phyloP scores from a whole-genome alignment of 2,888 invertebrate genomes.

The Cerceris ruficornis region DNA sequence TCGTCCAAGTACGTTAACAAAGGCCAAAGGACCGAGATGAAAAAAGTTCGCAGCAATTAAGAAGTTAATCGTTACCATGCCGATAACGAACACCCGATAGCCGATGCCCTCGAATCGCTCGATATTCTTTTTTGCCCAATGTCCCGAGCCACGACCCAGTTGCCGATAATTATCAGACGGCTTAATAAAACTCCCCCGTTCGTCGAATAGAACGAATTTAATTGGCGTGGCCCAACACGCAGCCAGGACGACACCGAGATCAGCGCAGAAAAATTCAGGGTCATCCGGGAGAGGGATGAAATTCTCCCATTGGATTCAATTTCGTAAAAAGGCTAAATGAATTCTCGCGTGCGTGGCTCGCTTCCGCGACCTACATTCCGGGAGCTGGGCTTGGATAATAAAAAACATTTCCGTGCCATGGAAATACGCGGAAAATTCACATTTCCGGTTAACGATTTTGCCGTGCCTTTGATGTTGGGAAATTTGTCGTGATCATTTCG shows the following conservation, averaged over 20 bases:
- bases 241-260: neutral
- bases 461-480: too few relatives aligned
- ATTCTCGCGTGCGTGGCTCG: neutral
- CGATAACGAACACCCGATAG: constrained; percentile 62
- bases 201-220: constrained; percentile 51
- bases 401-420: neutral
- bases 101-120: constrained; percentile 58
- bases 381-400: neutral
- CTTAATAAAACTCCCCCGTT: constrained; percentile 65
- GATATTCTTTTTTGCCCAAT: constrained; percentile 60
- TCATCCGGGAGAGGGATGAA: constrained; percentile 11
- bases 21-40: constrained; percentile 47
- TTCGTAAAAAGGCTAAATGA: constrained; percentile 18
- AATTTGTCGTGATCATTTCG: too few relatives aligned
- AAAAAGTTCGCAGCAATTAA: constrained; percentile 62
- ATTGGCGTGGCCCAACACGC: constrained; percentile 36
- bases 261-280: constrained; percentile 35
- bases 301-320: constrained; percentile 14
- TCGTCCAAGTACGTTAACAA: constrained; percentile 29
- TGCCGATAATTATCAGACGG: constrained; percentile 70
- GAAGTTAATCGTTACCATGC: constrained; percentile 61
- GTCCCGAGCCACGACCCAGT: constrained; percentile 72
- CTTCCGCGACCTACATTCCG: constrained; percentile 7
- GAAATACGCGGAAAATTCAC: neutral
- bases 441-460: neutral